Conservation (phyloP, 2,113 vertebrate genomes). For the Alligator mississippiensis region DNA sequence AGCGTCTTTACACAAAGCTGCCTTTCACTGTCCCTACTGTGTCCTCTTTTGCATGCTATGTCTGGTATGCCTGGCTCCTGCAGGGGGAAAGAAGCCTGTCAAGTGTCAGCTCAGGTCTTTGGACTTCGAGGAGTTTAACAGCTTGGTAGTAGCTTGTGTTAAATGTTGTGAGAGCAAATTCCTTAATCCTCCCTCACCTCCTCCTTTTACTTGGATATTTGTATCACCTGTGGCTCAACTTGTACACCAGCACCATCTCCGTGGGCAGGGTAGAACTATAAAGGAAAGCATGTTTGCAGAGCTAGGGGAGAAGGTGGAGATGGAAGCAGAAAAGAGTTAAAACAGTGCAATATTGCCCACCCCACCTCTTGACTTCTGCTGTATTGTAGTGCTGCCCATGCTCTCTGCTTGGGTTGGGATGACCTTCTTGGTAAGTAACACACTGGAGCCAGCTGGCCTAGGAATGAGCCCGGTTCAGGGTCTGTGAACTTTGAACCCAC, state of each 20-base stretch:
- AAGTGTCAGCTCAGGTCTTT: not conserved
- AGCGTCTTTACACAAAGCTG: too few species aligned
- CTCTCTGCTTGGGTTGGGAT: rapidly evolving
- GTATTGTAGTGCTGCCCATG: rapidly evolving
- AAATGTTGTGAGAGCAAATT: not conserved
- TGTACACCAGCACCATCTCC: not conserved
- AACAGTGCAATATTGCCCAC: not conserved
- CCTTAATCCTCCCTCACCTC: not conserved
- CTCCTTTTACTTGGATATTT: not conserved
- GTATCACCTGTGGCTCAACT: rapidly evolving
- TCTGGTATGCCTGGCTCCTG: too few species aligned
- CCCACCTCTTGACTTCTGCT: too few species aligned
- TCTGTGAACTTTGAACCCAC: not conserved
- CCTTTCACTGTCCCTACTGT: too few species aligned
- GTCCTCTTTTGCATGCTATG: too few species aligned
- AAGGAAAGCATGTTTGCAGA: not conserved
- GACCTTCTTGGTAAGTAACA: not conserved
- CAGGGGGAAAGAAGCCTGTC: too few species aligned
- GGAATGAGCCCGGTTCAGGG: not conserved
- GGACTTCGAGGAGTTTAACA: not conserved
- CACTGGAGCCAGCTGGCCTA: not conserved
- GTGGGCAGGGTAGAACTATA: not conserved
- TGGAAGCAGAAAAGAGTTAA: not conserved
- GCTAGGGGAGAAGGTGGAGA: not conserved
- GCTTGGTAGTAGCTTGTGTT: not conserved